A percentile compares a stretch with the other conserved stretches of the same genome.
phyloP scores from a whole-genome alignment of 2,113 vertebrate species.

The Sinocyclocheilus anophthalmus region DNA sequence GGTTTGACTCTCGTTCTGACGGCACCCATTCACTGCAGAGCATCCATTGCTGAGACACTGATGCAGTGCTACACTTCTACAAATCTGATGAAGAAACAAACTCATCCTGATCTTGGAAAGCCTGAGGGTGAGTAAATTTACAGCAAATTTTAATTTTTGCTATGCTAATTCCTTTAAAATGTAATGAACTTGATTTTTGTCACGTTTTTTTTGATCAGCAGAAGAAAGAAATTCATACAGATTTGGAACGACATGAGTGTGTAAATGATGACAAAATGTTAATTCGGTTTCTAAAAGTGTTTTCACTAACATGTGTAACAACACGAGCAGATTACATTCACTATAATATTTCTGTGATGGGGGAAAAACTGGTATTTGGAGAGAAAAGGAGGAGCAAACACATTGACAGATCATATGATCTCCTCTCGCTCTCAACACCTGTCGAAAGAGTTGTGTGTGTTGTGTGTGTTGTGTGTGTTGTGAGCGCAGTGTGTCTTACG shows the following conservation, averaged over 20 bases:
- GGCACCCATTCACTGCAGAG: too few species aligned
- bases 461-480: not conserved
- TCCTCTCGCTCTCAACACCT: not conserved
- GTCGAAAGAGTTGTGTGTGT: not conserved
- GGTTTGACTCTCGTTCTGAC: too few species aligned
- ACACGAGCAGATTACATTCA: not conserved
- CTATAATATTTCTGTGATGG: not conserved
- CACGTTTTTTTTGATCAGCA: too few species aligned
- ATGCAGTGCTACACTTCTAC: too few species aligned
- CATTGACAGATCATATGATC: constrained; percentile 1
- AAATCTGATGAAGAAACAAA: too few species aligned
- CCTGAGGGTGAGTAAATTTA: too few species aligned
- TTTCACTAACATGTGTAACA: not conserved
- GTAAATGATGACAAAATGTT: not conserved
- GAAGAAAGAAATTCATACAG: too few species aligned
- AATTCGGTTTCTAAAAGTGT: not conserved
- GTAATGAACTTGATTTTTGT: too few species aligned
- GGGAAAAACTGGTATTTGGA: not conserved
- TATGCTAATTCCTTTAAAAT: too few species aligned
- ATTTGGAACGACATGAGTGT: not conserved
- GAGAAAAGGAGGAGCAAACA: not conserved
- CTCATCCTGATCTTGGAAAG: too few species aligned
- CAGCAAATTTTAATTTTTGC: too few species aligned
- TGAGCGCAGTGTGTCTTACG: not conserved
- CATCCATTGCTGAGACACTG: too few species aligned